Conservation (phyloP, 2,888 invertebrate species). For the Philopedon plagiatum region DNA sequence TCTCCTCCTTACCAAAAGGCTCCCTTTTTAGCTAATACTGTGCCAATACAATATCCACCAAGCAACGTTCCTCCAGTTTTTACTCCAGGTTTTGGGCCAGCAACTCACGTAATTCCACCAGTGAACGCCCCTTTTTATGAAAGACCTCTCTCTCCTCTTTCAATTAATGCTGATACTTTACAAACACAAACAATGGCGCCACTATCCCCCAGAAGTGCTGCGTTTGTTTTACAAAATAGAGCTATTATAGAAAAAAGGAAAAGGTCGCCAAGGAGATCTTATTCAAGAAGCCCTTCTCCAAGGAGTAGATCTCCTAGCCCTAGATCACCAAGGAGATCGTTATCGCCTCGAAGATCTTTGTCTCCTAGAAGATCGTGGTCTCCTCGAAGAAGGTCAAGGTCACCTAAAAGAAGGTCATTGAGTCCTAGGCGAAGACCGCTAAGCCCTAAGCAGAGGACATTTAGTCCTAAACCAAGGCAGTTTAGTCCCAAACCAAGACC, state of each 20-base stretch:
- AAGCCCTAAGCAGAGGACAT: conserved; percentile 27
- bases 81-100: conserved; percentile 44
- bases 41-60: conserved; percentile 19
- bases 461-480: conserved; percentile 33
- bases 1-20: conserved; percentile 10
- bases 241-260: conserved; percentile 67
- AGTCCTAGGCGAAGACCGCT: conserved; percentile 34
- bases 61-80: conserved; percentile 30
- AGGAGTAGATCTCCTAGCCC: conserved; percentile 45
- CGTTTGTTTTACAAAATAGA: conserved; percentile 67
- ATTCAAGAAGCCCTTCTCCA: conserved; percentile 59
- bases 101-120: conserved; percentile 39
- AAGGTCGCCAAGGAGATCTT: conserved; percentile 65
- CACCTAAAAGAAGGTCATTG: conserved; percentile 44
- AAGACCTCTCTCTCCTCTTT: conserved; percentile 63
- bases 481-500: conserved; percentile 22
- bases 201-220: conserved; percentile 67
- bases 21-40: neutral
- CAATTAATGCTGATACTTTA: conserved; percentile 62
- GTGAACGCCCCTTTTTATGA: conserved; percentile 53
- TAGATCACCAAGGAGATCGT: conserved; percentile 42
- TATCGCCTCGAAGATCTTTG: conserved; percentile 59
- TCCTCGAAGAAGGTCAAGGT: conserved; percentile 48
- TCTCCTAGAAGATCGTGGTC: conserved; percentile 51
- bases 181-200: conserved; percentile 63